phyloP scores from a whole-genome alignment of 2,797 vertebrate genomes.

The Fistularia tabacaria region DNA sequence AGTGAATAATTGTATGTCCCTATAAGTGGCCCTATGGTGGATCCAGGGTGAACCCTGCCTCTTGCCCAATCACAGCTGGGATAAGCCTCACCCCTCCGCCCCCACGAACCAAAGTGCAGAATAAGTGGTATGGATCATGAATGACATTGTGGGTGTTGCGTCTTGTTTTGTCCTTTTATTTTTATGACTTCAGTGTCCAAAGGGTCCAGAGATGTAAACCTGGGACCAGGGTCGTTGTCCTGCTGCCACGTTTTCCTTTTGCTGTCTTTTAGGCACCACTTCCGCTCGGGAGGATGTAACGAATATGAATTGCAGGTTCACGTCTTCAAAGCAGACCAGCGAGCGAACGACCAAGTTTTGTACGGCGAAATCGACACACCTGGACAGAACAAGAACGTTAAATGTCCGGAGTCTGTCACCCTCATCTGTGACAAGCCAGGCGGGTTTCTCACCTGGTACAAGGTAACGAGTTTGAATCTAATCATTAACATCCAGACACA shows the following conservation, averaged over 20 bases:
- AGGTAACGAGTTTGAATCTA: conserved; percentile 51
- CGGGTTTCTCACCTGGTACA: conserved; percentile 55
- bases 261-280: conserved; percentile 10
- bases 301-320: accelerated
- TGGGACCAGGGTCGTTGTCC: background rate
- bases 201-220: too few relatives aligned
- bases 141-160: too few relatives aligned
- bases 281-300: accelerated
- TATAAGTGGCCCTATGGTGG: too few relatives aligned
- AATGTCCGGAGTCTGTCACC: accelerated
- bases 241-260: background rate
- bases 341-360: accelerated
- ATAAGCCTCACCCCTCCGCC: too few relatives aligned
- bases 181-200: background rate
- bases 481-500: too few relatives aligned
- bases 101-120: too few relatives aligned
- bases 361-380: accelerated
- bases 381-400: accelerated
- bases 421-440: accelerated
- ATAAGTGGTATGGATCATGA: too few relatives aligned
- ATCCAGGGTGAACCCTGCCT: too few relatives aligned
- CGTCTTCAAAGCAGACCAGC: conserved; percentile 6
- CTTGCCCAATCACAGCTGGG: too few relatives aligned
- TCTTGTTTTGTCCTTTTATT: background rate
- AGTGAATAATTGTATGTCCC: too few relatives aligned